A percentile compares a stretch with the other conserved stretches of the same genome.
Conservation (phyloP, 2,797 vertebrate species). For the Todus mexicanus region DNA sequence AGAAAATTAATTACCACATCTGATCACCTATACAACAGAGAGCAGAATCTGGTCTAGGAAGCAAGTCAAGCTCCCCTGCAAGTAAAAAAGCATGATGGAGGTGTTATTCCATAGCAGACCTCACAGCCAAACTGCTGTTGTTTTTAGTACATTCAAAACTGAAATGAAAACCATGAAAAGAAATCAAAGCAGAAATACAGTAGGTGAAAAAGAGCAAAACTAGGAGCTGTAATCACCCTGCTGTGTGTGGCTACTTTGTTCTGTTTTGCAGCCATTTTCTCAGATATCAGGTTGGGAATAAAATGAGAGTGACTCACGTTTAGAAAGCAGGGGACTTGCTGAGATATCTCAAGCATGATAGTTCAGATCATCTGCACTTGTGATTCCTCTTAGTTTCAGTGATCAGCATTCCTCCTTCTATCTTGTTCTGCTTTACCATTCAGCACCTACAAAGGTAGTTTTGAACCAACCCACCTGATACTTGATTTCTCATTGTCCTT, state of each 20-base stretch:
- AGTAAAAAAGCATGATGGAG: background rate
- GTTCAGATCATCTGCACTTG: background rate
- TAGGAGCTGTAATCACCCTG: background rate
- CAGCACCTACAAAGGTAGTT: background rate
- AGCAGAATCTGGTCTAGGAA: background rate
- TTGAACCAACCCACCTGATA: background rate
- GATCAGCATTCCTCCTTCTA: background rate
- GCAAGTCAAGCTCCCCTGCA: background rate
- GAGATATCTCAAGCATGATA: background rate
- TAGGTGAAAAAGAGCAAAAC: background rate
- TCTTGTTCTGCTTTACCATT: background rate
- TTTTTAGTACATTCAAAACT: background rate
- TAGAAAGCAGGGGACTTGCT: background rate
- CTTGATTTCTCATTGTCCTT: background rate
- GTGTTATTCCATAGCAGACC: background rate
- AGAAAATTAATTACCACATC: background rate
- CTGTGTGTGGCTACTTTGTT: background rate
- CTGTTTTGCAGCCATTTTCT: background rate
- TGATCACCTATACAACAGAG: background rate
- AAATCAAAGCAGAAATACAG: background rate
- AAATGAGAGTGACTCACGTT: background rate
- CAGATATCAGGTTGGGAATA: background rate
- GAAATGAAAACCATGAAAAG: background rate
- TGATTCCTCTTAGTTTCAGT: background rate
- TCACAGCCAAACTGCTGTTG: background rate